Conservation (phyloP, 1,140 invertebrate species). For the Doryteuthis pealeii region DNA sequence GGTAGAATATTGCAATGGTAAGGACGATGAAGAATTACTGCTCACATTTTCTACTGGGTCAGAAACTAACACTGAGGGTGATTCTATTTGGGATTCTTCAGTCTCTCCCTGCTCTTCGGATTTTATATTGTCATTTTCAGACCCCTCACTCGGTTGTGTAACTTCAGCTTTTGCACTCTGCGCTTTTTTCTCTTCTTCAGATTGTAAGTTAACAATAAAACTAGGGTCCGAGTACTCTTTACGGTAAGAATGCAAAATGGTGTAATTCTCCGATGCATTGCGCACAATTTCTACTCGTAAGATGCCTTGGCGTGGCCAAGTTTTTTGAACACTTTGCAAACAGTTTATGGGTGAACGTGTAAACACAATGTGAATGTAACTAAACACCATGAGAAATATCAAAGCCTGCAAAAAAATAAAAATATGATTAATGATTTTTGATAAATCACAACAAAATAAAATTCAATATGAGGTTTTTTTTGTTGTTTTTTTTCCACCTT, state of each 20-base stretch:
- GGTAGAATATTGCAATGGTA: slow-evolving; percentile 20
- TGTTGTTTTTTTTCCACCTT: background rate
- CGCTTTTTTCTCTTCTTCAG: background rate
- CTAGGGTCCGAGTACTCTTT: slow-evolving; percentile 56
- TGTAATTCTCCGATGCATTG: slow-evolving; percentile 64
- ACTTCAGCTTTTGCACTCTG: background rate
- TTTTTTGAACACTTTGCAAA: slow-evolving; percentile 81
- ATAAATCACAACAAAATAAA: background rate
- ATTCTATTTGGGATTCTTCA: background rate
- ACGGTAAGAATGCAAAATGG: slow-evolving; percentile 56
- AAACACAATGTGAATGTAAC: slow-evolving; percentile 94
- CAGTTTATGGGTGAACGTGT: slow-evolving; percentile 91
- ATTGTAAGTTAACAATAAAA: slow-evolving; percentile 9
- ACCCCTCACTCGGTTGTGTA: background rate
- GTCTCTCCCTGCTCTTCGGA: background rate
- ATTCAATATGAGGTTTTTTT: background rate
- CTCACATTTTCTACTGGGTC: too few species aligned
- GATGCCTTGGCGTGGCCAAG: slow-evolving; percentile 95
- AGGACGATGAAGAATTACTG: background rate
- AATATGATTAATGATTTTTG: slow-evolving; percentile 15
- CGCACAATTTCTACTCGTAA: slow-evolving; percentile 91
- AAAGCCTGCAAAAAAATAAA: slow-evolving; percentile 70
- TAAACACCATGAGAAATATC: slow-evolving; percentile 83
- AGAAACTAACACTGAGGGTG: too few species aligned
- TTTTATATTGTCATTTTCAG: background rate